Conservation (phyloP, 1,140 invertebrate genomes). For the Nomia melanderi region DNA sequence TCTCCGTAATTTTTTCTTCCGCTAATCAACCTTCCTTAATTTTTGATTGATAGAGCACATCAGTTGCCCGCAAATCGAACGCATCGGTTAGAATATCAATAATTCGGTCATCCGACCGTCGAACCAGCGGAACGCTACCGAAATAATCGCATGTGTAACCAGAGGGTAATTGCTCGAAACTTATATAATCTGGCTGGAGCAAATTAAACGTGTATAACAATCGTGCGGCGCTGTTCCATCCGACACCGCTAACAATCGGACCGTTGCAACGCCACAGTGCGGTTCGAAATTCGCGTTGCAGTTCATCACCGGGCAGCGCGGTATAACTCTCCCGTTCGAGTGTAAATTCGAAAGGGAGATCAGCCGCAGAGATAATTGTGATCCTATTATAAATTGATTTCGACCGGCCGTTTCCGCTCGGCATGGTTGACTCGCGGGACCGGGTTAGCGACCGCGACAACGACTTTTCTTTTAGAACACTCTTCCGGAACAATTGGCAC, state of each 20-base stretch:
- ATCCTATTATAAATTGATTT: conserved; percentile 47
- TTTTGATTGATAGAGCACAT: neutral
- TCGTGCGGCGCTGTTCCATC: neutral
- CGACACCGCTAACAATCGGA: conserved; percentile 14
- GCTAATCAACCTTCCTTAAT: too few relatives aligned
- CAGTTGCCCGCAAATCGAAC: neutral
- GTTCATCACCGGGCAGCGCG: conserved; percentile 23
- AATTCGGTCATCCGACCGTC: neutral
- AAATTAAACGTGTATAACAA: conserved; percentile 39
- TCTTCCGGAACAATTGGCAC: too few relatives aligned
- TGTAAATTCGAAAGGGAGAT: conserved; percentile 32
- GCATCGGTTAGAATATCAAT: neutral
- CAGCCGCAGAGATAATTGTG: conserved; percentile 33
- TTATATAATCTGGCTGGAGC: conserved; percentile 30
- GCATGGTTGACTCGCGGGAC: too few relatives aligned
- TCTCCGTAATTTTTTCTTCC: too few relatives aligned
- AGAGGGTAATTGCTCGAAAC: conserved; percentile 31
- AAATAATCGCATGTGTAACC: conserved; percentile 19
- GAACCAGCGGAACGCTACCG: neutral
- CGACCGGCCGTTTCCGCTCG: conserved; percentile 3
- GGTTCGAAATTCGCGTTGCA: conserved; percentile 27
- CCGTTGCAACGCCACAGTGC: conserved; percentile 10
- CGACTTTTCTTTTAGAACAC: neutral
- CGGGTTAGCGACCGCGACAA: neutral
- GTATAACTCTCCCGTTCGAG: neutral